These are phyloP conservation scores for Cyclopterus lumpus DNA, from an alignment of 2,797 vertebrate species.

Conservation along the genomic window DNA sequence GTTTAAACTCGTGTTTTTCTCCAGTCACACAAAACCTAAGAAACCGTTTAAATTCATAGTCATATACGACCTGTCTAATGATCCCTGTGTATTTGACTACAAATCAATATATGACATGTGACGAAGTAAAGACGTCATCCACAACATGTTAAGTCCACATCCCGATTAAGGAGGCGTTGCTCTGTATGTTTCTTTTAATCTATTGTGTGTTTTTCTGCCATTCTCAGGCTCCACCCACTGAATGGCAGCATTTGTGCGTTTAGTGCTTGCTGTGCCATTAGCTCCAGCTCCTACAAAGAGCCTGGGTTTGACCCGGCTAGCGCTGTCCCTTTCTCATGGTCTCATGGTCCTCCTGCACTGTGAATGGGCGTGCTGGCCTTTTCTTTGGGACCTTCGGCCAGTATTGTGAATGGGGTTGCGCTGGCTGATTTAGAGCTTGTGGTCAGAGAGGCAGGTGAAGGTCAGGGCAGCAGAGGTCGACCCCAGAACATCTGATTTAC, in stretches of 20 bases:
- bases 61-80: neutral
- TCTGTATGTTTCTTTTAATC: conserved; percentile 44
- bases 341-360: conserved; percentile 42
- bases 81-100: conserved; percentile 9
- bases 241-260: conserved; percentile 62
- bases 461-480: conserved; percentile 79
- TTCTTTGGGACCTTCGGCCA: conserved; percentile 66
- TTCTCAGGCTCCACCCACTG: conserved; percentile 60
- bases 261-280: conserved; percentile 66
- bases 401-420: conserved; percentile 64
- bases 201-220: conserved; percentile 54
- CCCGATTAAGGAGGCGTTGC: conserved; percentile 57
- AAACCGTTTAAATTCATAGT: no score
- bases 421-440: conserved; percentile 78
- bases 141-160: conserved; percentile 38
- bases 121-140: conserved; percentile 30
- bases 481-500: conserved; percentile 79
- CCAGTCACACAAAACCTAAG: no score
- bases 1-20: no score
- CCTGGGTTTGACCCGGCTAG: conserved; percentile 59
- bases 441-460: conserved; percentile 81
- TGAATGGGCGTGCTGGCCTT: conserved; percentile 63
- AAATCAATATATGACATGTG: conserved; percentile 24
- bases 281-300: conserved; percentile 66
- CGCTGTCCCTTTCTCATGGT: conserved; percentile 73